Conservation (phyloP, 1,140 invertebrate genomes). For the Cataglyphis hispanica region DNA sequence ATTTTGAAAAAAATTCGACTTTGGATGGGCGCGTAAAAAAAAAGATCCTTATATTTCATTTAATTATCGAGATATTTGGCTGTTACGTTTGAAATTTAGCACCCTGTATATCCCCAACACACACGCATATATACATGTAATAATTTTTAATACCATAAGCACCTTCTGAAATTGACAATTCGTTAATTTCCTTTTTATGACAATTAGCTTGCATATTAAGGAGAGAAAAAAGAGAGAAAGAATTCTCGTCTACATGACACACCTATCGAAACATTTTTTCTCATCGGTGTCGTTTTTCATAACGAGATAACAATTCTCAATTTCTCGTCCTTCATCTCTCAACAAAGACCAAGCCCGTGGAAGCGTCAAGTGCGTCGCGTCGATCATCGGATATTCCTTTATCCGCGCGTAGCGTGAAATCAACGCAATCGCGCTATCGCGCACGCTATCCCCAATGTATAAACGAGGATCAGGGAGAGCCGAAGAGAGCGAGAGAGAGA, state of each 20-base stretch:
- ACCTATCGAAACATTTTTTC: background rate
- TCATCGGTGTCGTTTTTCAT: background rate
- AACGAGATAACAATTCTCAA: slow-evolving; percentile 11
- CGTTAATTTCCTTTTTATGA: background rate
- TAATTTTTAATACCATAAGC: background rate
- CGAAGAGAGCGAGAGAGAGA: slow-evolving; percentile 6
- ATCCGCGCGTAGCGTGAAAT: slow-evolving; percentile 43
- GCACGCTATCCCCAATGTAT: background rate
- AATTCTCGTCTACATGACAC: background rate
- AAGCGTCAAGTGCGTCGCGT: slow-evolving; percentile 21
- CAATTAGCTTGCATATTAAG: background rate
- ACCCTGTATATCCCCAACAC: background rate
- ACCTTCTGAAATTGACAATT: background rate
- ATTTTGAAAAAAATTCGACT: too few relatives aligned
- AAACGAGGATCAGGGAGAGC: background rate
- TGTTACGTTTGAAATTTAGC: too few relatives aligned
- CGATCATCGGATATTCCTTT: slow-evolving; percentile 21
- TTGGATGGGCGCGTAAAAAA: too few relatives aligned
- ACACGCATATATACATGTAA: background rate
- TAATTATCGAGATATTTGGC: too few relatives aligned
- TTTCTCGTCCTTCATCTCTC: slow-evolving; percentile 11
- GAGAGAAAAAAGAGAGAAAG: too few relatives aligned
- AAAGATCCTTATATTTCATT: too few relatives aligned
- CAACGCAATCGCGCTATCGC: slow-evolving; percentile 35
- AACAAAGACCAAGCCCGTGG: background rate